A percentile compares a stretch with the other conserved stretches of the same genome.
Evolutionary conservation across 2,888 invertebrate genomes (phyloP).

Genomic region (Plebejus argus): DNA sequence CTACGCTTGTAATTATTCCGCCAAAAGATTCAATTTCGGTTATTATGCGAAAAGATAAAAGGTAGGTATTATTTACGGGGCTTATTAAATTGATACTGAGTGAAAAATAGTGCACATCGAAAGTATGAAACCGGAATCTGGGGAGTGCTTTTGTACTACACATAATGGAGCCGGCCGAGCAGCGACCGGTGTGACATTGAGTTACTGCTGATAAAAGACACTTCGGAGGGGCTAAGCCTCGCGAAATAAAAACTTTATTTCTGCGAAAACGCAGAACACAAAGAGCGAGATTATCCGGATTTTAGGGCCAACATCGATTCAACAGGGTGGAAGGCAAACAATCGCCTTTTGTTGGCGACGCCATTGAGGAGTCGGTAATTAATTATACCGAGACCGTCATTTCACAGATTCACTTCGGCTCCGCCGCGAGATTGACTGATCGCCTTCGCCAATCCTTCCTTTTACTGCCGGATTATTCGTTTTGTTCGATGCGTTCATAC

Average conservation of each 20-base stretch:
- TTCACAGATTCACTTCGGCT: slow-evolving; percentile 41
- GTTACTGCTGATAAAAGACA: slow-evolving; percentile 42
- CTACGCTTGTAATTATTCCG: slow-evolving; percentile 12
- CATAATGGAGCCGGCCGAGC: slow-evolving; percentile 23
- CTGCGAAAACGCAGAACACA: slow-evolving; percentile 68
- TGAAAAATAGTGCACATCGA: slow-evolving; percentile 1
- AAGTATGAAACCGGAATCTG: neutral
- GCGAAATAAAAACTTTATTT: slow-evolving; percentile 72
- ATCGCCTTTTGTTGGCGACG: slow-evolving; percentile 69
- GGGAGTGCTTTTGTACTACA: slow-evolving; percentile 18
- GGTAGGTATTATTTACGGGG: neutral
- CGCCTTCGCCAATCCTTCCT: slow-evolving; percentile 31
- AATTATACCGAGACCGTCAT: slow-evolving; percentile 57
- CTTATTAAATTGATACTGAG: neutral
- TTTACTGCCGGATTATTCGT: slow-evolving; percentile 35
- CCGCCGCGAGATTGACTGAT: slow-evolving; percentile 33
- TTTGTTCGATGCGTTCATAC: slow-evolving; percentile 31
- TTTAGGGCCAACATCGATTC: slow-evolving; percentile 71
- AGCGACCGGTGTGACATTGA: slow-evolving; percentile 28
- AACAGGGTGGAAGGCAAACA: slow-evolving; percentile 64
- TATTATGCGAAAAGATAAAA: neutral
- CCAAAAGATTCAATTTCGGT: slow-evolving; percentile 4
- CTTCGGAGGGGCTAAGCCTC: slow-evolving; percentile 54
- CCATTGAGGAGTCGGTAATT: slow-evolving; percentile 74
- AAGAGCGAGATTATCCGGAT: slow-evolving; percentile 73